Evolutionary conservation across 2,888 invertebrate species (phyloP).

Genomic region (Diarsia mendica): DNA sequence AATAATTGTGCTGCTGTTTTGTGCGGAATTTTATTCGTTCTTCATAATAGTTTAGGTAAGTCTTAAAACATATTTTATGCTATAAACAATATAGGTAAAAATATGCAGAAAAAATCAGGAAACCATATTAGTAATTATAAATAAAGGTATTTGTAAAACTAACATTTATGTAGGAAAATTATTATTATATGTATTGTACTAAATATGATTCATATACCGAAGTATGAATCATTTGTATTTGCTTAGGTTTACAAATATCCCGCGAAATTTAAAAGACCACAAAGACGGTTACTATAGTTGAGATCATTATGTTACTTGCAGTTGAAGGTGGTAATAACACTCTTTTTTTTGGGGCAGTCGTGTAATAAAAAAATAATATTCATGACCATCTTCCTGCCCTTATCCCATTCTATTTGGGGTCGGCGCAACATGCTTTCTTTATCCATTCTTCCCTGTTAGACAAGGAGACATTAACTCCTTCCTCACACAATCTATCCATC

Average conservation of each 20-base stretch:
- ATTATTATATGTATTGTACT: not conserved
- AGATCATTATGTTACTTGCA: not conserved
- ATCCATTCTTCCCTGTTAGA: no score
- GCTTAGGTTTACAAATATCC: not conserved
- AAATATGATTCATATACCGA: slow-evolving; percentile 9
- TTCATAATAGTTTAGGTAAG: slow-evolving; percentile 59
- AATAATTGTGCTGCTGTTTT: slow-evolving; percentile 53
- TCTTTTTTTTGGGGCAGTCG: no score
- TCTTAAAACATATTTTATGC: not conserved
- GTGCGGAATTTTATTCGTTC: slow-evolving; percentile 57
- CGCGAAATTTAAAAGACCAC: slow-evolving; percentile 44
- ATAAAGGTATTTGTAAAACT: not conserved
- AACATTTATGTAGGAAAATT: not conserved
- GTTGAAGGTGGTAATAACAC: no score
- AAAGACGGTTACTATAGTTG: not conserved
- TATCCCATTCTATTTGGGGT: no score
- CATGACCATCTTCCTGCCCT: no score
- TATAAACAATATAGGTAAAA: not conserved
- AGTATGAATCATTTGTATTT: slow-evolving; percentile 6
- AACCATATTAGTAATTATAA: not conserved
- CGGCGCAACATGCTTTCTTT: no score
- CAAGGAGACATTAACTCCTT: no score
- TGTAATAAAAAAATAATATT: no score
- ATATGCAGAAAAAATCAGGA: not conserved
- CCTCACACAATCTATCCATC: no score